Base-by-base conservation (phyloP, 2,797 vertebrate species). In the Chelmon rostratus region DNA sequence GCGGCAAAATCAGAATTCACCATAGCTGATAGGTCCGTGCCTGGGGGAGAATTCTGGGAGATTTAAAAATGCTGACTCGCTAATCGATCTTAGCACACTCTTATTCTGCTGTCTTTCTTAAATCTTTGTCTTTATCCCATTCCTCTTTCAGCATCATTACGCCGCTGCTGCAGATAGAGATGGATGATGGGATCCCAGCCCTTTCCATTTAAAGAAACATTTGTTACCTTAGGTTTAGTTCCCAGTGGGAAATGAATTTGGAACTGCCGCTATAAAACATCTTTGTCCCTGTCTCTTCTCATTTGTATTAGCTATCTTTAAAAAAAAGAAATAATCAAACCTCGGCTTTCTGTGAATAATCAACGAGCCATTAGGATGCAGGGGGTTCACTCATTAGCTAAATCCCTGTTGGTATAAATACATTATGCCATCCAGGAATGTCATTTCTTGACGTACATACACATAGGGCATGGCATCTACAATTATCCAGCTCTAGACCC, bases 41-140 rank as follows among this genome's bases (percentile, higher is more conserved):
- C 91, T 82, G 72, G 53, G 82, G 82, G 90, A 88, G 91, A 88
- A 93, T 91, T 90, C 85, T 86, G 73, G 82, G 88, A 91, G 92
- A 92, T 94, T 93, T 90, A 82, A 89, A 92, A 91, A 86, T 85
- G 92, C 90, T 91, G 91, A 92, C 88, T 93, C 84, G 90, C 88
- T 91, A 91, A 93, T 91, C 87, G 85, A 92, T 93, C 86, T 84
- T 66, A 81, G 90, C 88, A 84, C 84, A 86, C 85, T 86, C 87
- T 91, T 85, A 84, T 89, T 89, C 87, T 74, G 79, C 87, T 70
- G 89, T 89, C 92, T 92, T 87, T 92, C 86, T 86, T 79, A 87
- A 89, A 88, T 91, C 89, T 93, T 90, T 85, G 88, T 92, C 88
- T 91, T 91, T 85, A 88, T 93, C 86, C 86, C 82, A 81, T 92